These are phyloP conservation scores for Psittacula derbiana DNA, from an alignment of 2,797 vertebrate genomes.

Conservation along the genomic window DNA sequence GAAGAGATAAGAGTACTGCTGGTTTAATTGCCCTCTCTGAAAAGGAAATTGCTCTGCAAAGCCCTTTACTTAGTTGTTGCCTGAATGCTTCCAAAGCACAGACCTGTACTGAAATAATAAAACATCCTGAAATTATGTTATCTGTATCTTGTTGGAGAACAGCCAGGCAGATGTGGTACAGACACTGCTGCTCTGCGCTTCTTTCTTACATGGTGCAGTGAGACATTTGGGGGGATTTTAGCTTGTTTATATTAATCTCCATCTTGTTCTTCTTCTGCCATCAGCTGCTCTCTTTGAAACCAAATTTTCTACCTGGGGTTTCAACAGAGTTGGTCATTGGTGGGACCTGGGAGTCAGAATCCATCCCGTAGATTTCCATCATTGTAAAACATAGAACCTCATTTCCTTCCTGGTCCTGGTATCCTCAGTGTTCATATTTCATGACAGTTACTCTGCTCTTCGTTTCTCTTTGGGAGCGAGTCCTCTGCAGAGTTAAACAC, in stretches of 20 bases:
- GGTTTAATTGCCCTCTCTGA: conserved; percentile 33
- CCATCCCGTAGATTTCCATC: neutral
- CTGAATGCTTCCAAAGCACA: neutral
- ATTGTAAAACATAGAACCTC: neutral
- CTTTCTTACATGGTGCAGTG: neutral
- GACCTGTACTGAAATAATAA: neutral
- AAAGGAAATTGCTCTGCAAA: conserved; percentile 17
- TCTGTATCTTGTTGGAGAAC: neutral
- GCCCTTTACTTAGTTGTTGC: neutral
- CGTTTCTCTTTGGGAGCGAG: neutral
- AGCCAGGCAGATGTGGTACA: neutral
- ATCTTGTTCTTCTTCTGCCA: neutral
- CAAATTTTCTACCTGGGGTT: neutral
- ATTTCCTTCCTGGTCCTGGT: neutral
- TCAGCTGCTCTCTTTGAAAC: neutral
- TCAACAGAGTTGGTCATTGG: neutral
- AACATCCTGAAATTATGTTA: neutral
- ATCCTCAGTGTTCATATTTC: neutral
- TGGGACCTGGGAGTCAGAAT: neutral
- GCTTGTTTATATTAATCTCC: neutral
- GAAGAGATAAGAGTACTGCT: neutral
- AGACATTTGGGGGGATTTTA: neutral
- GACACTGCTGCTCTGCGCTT: neutral
- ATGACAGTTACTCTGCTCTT: neutral
- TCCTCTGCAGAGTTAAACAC: neutral